Base-by-base conservation (phyloP, 1,140 invertebrate species). In the Branchinecta lindahli region DNA sequence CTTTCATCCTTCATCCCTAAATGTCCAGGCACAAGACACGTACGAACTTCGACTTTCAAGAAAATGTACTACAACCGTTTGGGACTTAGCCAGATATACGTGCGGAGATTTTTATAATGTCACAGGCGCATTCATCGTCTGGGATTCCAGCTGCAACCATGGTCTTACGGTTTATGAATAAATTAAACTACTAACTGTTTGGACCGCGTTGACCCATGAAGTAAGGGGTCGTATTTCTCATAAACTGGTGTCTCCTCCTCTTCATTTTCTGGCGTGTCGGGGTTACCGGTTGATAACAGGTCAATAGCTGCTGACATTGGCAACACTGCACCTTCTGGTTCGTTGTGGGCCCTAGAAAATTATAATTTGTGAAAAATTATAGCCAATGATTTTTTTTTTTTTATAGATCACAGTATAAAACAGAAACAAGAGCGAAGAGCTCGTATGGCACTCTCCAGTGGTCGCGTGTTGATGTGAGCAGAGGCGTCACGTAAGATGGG, bases 251-350 rank as follows among this genome's bases (percentile, higher is more conserved):
- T 85, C 33, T 86, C 85, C 68, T 84, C 84, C 66, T 87, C 83
- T 72, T 81, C 78, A 69, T 81, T 79, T 52, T 83, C 80, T 2
- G 85, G 84, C 73, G 83, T 80, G 69, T 92, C 86, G 0, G 84
- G 83, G 77, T 91, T 87, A 68, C 85, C 84, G 0, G 92, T 96
- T 21, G 89, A 89, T 33, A 96, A 80, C 75, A 90, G 85, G 73
- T 94, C 88, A 0, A 89, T 86, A 66, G 84, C 84, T 7, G 84
- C 83, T 61, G 88, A 87, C 81, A 97, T 86, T 0, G 91, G 87
- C 8, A 96, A 78, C 0, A 93, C 91, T 77, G 94, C 92, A 8
- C 97, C 97, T 77, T 99, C 96, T 79, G 93, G 88, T 79, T 99
- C 96, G 67, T 85, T 85, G 3, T 94, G 85, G 79, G 87, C 88